Conservation (phyloP, 2,797 vertebrate species). For the Chloroceryle amazona region DNA sequence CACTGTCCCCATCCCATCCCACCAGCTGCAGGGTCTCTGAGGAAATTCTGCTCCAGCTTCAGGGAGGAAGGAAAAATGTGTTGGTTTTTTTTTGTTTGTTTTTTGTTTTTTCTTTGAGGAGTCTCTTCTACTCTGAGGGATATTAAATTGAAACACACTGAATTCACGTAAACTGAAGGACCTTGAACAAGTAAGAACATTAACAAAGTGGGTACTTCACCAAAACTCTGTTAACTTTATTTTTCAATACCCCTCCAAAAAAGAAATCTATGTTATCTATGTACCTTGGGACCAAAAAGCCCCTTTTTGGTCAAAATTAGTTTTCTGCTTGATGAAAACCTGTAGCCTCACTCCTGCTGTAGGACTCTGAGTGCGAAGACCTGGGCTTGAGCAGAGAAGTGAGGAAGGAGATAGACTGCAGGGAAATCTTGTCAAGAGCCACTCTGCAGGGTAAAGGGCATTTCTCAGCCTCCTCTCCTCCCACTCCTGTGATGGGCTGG, state of each 20-base stretch:
- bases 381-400: background rate
- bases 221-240: background rate
- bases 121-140: background rate
- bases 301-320: background rate
- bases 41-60: background rate
- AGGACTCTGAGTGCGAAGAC: background rate
- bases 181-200: background rate
- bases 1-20: background rate
- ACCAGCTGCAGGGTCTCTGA: background rate
- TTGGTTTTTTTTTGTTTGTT: background rate
- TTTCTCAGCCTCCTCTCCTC: background rate
- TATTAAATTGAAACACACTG: background rate
- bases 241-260: background rate
- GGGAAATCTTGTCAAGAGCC: background rate
- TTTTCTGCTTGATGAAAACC: background rate
- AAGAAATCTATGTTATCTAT: background rate
- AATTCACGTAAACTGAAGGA: background rate
- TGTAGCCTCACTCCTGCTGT: fast-evolving
- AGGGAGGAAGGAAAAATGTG: background rate
- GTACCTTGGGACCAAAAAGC: background rate
- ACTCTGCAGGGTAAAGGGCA: background rate
- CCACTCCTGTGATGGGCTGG: background rate
- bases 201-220: background rate
- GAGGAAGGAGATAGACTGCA: background rate
- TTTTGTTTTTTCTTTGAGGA: background rate